These are phyloP conservation scores for Sisor rabdophorus DNA, from an alignment of 2,113 vertebrate species.

Conservation along the genomic window DNA sequence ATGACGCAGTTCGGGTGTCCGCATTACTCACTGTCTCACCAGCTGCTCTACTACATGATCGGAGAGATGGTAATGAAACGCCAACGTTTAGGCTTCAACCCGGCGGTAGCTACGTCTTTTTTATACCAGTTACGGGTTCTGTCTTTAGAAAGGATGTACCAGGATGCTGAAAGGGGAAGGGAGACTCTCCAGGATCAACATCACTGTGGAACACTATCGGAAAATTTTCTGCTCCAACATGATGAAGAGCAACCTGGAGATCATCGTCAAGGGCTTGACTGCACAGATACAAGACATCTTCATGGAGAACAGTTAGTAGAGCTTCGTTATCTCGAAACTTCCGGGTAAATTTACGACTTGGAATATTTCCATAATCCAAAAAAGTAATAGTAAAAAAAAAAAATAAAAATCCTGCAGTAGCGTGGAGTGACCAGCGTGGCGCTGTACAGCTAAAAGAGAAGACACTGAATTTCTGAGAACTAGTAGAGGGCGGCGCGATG, in stretches of 20 bases:
- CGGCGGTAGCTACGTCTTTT: too few relatives aligned
- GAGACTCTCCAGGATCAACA: constrained; percentile 62
- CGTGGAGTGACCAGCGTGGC: too few relatives aligned
- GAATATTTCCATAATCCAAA: too few relatives aligned
- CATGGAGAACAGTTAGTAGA: constrained; percentile 74
- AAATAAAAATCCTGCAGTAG: too few relatives aligned
- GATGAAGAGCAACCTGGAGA: constrained; percentile 76
- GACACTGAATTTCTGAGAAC: too few relatives aligned
- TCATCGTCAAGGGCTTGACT: constrained; percentile 55
- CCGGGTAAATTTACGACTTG: too few relatives aligned
- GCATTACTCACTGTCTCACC: constrained; percentile 78
- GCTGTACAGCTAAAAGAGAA: too few relatives aligned
- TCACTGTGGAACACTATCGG: constrained; percentile 68
- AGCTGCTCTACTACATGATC: constrained; percentile 82
- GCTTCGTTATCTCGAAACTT: neutral
- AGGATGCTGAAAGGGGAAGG: constrained; percentile 69
- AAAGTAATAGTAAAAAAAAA: too few relatives aligned
- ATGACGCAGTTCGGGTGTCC: constrained; percentile 74
- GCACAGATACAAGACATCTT: constrained; percentile 73
- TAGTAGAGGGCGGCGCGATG: too few relatives aligned
- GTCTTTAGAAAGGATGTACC: constrained; percentile 67
- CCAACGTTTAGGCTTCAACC: too few relatives aligned
- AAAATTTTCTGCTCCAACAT: constrained; percentile 81
- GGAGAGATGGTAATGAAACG: constrained; percentile 69
- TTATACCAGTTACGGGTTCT: too few relatives aligned